Percentiles rank a stretch among this genome's conserved stretches.
These are phyloP conservation scores for Urocitellus parryii DNA, from an alignment of 2,113 vertebrate genomes.

Conservation along the genomic window DNA sequence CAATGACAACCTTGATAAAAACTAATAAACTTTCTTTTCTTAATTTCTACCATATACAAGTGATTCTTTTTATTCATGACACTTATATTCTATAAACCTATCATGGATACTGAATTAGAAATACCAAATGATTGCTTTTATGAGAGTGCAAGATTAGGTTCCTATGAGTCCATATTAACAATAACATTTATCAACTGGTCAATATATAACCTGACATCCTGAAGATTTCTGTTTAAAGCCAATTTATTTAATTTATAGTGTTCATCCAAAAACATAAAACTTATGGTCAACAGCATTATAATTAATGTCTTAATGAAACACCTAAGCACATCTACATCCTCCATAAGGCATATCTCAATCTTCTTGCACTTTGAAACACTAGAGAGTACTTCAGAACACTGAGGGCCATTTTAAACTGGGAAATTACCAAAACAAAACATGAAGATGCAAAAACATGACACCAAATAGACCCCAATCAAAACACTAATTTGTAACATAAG, in stretches of 20 bases:
- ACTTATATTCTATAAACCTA: neutral
- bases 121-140: neutral
- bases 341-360: no score
- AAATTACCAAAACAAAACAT: neutral
- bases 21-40: neutral
- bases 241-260: neutral
- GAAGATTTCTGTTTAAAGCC: neutral
- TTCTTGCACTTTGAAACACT: neutral
- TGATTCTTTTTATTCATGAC: neutral
- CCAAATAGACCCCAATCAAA: neutral
- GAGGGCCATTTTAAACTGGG: neutral
- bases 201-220: neutral
- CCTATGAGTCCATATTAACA: neutral
- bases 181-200: neutral
- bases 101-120: neutral
- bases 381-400: neutral
- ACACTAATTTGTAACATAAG: neutral
- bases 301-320: neutral
- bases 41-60: neutral
- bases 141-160: neutral
- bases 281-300: neutral
- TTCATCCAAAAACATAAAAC: neutral
- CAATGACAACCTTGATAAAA: neutral
- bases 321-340: neutral
- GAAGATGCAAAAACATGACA: neutral